These are phyloP conservation scores for Typhlichthys eigenmanni DNA, from an alignment of 2,797 vertebrate species.

Conservation along the genomic window DNA sequence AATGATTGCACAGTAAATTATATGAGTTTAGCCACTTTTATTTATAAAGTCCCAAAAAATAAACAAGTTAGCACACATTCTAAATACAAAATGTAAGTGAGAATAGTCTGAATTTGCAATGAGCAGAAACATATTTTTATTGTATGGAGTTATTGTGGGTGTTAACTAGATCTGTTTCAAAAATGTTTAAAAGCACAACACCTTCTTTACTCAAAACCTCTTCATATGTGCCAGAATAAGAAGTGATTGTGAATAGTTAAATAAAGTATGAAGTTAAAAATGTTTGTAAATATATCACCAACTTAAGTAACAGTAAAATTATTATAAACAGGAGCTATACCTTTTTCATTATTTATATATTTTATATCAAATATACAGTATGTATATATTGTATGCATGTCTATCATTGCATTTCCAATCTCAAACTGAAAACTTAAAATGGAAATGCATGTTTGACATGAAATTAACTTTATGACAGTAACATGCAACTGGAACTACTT, in stretches of 20 bases:
- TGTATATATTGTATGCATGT: constrained; percentile 68
- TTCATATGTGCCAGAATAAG: constrained; percentile 20
- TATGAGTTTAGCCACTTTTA: constrained; percentile 80
- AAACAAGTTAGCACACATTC: constrained; percentile 84
- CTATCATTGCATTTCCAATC: constrained; percentile 71
- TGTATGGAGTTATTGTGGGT: constrained; percentile 47
- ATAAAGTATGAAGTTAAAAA: constrained; percentile 13
- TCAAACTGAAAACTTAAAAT: constrained; percentile 71
- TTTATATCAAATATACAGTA: constrained; percentile 75
- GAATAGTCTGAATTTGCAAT: constrained; percentile 72
- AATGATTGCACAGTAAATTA: constrained; percentile 31
- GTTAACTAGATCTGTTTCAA: constrained; percentile 33
- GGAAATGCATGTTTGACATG: constrained; percentile 66
- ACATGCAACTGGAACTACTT: constrained; percentile 77
- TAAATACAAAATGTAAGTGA: constrained; percentile 82
- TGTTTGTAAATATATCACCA: constrained; percentile 26
- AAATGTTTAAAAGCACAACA: constrained; percentile 14
- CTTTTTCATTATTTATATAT: constrained; percentile 56
- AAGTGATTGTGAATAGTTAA: constrained; percentile 37
- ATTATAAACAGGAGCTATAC: constrained; percentile 38
- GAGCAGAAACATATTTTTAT: constrained; percentile 63
- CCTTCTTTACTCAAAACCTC: constrained; percentile 13
- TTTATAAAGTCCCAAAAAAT: constrained; percentile 84
- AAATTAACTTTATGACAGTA: constrained; percentile 66
- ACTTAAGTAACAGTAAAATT: constrained; percentile 36